Base-by-base conservation (phyloP, 2,888 invertebrate genomes). In the Aspidiotus destructor region DNA sequence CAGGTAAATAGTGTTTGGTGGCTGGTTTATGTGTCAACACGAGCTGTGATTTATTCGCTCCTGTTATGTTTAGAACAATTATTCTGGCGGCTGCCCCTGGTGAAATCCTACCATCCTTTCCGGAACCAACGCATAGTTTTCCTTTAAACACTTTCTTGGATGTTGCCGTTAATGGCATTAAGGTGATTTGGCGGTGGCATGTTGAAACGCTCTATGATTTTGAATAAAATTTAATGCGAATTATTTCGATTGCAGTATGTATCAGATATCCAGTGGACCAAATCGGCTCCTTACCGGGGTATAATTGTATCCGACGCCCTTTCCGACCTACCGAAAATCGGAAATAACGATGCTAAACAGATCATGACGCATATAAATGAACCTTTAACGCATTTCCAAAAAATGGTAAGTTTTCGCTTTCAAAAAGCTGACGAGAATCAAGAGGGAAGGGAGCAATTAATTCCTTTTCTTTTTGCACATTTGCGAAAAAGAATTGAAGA, bases 81-180 rank as follows among this genome's bases (percentile, higher is more conserved):
- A 85, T 92, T 44, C 76, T 92, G 71, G 92, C 91, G 0, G 87
- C 91, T 7, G 89, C 90, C 8, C 89, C 91, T 0, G 90, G 89
- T 0, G 85, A 84, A 74, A 79, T 78, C 58, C 77, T 92, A 48
- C 91, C 92, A 0, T 77, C 79, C 28, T 90, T 85, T 76, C 92
- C 92, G 0, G 88, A 89, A 76, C 89, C 92, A 0, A 82, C 82
- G 0, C 86, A 91, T 75, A 87, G 87, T 0, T 92, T 92, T 77
- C 85, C 85, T 70, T 80, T 82, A 52, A 81, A 83, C 62, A 86
- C 86, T 2, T 86, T 85, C 70, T 48, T 48, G n/a, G 80, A 81
- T 16, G 82, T 86, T 15, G 78, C 81, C 63, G 81, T 86, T 8
- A 85, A 85, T 73, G 81, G 83, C 60, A 82, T 79, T 72, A 82